A percentile compares a stretch with the other conserved stretches of the same genome.
These are phyloP conservation scores for Piaya cayana DNA, from an alignment of 2,113 vertebrate species.

Conservation along the genomic window DNA sequence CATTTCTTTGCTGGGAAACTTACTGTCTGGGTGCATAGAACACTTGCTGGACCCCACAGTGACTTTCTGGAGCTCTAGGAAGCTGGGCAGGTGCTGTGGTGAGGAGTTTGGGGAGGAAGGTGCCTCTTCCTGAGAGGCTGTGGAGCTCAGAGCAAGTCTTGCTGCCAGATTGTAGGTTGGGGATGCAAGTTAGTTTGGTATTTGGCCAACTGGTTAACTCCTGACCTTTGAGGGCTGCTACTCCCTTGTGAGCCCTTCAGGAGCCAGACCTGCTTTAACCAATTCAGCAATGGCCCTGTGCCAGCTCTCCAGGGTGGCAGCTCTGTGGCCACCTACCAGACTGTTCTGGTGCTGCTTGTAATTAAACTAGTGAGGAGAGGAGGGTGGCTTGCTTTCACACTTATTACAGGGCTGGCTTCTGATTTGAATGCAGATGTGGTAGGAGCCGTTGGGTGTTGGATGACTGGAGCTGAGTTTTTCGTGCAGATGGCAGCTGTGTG, in stretches of 20 bases:
- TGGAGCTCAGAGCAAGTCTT: neutral
- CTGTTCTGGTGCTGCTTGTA: constrained; percentile 19
- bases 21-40: neutral
- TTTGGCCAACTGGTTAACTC: neutral
- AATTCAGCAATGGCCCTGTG: neutral
- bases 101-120: neutral
- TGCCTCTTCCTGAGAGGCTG: neutral
- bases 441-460: neutral
- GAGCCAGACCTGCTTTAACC: neutral
- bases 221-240: neutral
- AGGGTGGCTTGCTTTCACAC: neutral
- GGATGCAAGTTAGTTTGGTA: neutral
- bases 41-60: neutral
- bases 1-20: neutral
- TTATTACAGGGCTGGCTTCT: constrained; percentile 20
- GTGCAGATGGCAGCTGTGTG: neutral
- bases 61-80: neutral
- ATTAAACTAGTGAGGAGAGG: constrained; percentile 27
- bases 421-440: neutral
- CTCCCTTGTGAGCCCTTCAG: neutral
- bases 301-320: neutral
- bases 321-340: neutral
- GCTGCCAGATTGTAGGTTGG: neutral
- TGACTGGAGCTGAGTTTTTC: neutral
- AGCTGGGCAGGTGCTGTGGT: neutral